Base-by-base conservation (phyloP, 2,888 invertebrate species). In the Erannis defoliaria region DNA sequence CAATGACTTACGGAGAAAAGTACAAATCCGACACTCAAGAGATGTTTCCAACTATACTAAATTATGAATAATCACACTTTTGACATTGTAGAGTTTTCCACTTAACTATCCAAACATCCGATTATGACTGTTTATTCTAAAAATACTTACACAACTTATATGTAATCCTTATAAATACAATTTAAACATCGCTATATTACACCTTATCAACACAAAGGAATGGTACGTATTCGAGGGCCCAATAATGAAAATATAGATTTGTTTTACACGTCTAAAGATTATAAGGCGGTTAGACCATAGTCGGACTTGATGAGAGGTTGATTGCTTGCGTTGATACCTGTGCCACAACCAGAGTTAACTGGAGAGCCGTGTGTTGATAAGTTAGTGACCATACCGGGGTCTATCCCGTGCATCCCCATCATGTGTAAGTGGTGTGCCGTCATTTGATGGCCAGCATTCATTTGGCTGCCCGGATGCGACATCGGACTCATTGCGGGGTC, bases 241-340 rank as follows among this genome's bases (percentile, higher is more conserved):
- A 69, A 82, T 87, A 86, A 82, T 85, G 85, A 91, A 92, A 81
- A 91, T 90, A 92, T 87, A 88, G 80, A 77, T 81, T 74, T 84
- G 84, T 80, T 89, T 85, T 88, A 90, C 80, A 89, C 78, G 77
- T 85, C 82, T 88, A 86, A 82, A 77, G 89, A 92, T 93, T 93
- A 93, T 93, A 93, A 93, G 91, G 97, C 95, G 84, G 97, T 97
- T 78, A 98, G 94, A 86, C 97, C 97, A 84, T 97, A 97, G 91
- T 97, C 97, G 74, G 97, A 96, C 90, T 97, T 97, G 79, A 97
- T 96, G 79, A 95, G 93, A 67, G 95, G 92, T 71, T 94, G 94
- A 71, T 80, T 88, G 48, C 77, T 74, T 40, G 90, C 81, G 60
- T 77, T 82, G 61, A 93, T 82, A 37, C 90, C 91, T 5, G 89